Base-by-base conservation (phyloP, 2,113 vertebrate genomes). In the Jaculus jaculus region DNA sequence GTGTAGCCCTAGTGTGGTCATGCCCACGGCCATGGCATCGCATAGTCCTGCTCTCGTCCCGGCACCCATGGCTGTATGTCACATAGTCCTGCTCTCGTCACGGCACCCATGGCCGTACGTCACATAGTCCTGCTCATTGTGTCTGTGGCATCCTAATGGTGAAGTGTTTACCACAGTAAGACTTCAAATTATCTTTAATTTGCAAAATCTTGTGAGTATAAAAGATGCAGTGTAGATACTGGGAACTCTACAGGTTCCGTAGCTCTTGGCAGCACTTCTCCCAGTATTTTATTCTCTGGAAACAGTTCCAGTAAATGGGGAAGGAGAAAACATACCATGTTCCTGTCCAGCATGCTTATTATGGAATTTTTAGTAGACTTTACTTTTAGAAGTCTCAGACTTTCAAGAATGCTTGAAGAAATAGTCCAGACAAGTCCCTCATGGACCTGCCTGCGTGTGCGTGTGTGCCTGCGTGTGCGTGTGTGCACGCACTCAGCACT, bases 361-460 rank as follows among this genome's bases (percentile, higher is more conserved):
- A 15, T 1, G 26, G 58, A 51, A 34, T 75, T 79, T 86, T 85
- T 63, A 66, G 26, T 58, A 85, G 79, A 66, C 37, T 72, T 84
- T 47, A 32, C 24, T 68, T 87, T 85, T 89, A 83, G 77, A 69
- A 68, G 34, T 61, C 42, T 47, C 73, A 78, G 47, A 69, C 13
- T 32, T 63, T 13, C 1, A 28, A 32, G 69, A 66, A 74, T 61
- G 28, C 65, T 13, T 16, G 10, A 69, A 8, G 58, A 9, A 17
- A 16, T 5, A 1, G 1, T 34, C 17, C 16, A n/a, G 47, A n/a
- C 11, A 51, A 26, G 21, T 47, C 28, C 51, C 15, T 1, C 7
- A 5, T 2, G 0, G 5, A 7, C 30, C 0, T 20, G 9, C 12
- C 4, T 17, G 6, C 26, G 23, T 23, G 26, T 26, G 23, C 23